Conservation (phyloP, 2,797 vertebrate genomes). For the Notolepis coatsorum region DNA sequence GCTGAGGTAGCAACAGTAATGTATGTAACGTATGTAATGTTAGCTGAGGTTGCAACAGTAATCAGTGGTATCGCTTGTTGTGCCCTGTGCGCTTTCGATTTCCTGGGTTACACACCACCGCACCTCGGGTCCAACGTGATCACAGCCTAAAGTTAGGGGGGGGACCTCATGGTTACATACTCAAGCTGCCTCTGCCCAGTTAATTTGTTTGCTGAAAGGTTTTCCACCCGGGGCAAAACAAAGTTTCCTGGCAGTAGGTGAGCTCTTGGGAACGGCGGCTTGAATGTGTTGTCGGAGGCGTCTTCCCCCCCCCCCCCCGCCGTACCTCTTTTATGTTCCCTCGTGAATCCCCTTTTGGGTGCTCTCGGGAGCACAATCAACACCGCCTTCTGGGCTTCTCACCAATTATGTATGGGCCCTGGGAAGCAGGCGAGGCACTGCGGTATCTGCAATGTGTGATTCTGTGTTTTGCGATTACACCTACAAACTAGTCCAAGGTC, state of each 20-base stretch:
- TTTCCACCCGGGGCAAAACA: constrained; percentile 13
- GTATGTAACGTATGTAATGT: no score
- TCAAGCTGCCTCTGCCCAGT: neutral
- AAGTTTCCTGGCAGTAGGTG: neutral
- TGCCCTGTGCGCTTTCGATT: no score
- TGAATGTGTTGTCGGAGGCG: constrained; percentile 13
- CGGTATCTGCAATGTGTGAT: constrained; percentile 46
- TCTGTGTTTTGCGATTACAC: constrained; percentile 51
- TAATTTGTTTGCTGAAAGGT: constrained; percentile 32
- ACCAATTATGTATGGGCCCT: constrained; percentile 53
- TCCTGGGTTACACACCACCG: no score
- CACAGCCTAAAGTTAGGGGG: no score
- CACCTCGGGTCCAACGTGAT: no score
- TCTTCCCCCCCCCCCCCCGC: constrained; percentile 16
- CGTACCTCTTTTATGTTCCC: constrained; percentile 50
- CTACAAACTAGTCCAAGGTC: constrained; percentile 74
- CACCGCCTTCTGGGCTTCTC: constrained; percentile 45
- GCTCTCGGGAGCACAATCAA: constrained; percentile 59
- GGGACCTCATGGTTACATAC: constrained; percentile 6
- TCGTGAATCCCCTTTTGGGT: constrained; percentile 57
- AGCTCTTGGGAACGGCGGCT: constrained; percentile 37
- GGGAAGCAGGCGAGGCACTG: constrained; percentile 38
- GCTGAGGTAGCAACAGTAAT: no score
- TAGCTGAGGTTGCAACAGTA: no score
- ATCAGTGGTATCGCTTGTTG: no score